Evolutionary conservation across 2,113 vertebrate species (phyloP), one percentile per base, ranked within the genome.

Genomic region (Poeciliopsis turrubarensis): DNA sequence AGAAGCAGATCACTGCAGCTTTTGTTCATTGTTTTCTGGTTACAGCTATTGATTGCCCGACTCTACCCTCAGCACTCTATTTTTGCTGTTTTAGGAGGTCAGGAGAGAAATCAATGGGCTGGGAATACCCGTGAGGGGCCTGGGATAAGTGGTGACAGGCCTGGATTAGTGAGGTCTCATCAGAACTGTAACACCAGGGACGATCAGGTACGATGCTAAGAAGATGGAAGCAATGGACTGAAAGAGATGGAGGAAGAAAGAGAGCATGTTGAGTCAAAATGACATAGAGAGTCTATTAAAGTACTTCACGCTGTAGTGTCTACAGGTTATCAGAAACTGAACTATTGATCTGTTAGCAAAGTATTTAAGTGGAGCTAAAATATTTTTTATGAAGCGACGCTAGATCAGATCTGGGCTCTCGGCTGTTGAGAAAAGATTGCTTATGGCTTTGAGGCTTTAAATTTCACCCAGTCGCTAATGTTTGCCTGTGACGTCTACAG

Each of bases 61-160:
- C 77, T 83, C 66, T 29, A 60, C 51, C 41, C 70, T 9, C 75
- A 77, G 83, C 64, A 54, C 77, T 89, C 82, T 81, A 72, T 87
- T 82, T 57, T 78, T 65, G 84, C 80, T 79, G 75, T 69, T 89
- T 86, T 90, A 68, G 68, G 76, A 70, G 57, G 78, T 73, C 72
- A 77, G 73, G 61, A 51, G 86, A 80, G 73, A 88, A 91, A 92
- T 93, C 88, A 86, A 93, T 94, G 73, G 44, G 4, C 76, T 72
- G 34, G 69, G 82, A 37, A 87, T 79, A 61, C 89, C 86, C 86
- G 68, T 37, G 86, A 87, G 89, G 90, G 83, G 61, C 72, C 32
- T 3, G 74, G 85, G 82, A 79, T 80, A 74, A 90, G 81, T 74
- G 76, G 44, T 77, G 78, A 15, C 77, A 26, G 75, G 66, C 79